Evolutionary conservation across 1,140 invertebrate genomes (phyloP), one percentile per base, ranked within the genome.

Genomic region (Zaprionus ghesquierei): DNA sequence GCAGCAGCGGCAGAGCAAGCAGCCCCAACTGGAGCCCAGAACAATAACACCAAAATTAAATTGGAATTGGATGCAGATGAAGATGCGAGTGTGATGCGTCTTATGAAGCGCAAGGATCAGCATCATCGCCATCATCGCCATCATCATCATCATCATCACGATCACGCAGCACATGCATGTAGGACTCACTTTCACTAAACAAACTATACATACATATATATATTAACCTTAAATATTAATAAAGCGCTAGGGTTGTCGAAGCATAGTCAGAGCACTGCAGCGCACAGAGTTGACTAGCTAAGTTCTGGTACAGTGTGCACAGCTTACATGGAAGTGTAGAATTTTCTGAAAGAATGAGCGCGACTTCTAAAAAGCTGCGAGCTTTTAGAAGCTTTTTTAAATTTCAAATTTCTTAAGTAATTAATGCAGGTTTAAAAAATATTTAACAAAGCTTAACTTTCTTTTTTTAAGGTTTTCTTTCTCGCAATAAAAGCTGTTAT

Each of bases 41-140:
- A 9, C 41, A 44, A 44, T 55, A 15, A 22, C 50, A 55, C n/a
- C 31, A 66, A 38, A 63, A 61, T 53, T 38, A 68, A 60, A 70
- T 58, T 58, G 53, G 73, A 76, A 25, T 18, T 64, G 50, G 44
- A 65, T 35, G 23, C 18, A 3, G 38, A 61, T n/a, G 59, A 53
- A 5, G 27, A 69, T 50, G 22, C 25, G 15, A 15, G 10, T 20
- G 53, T 35, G n/a, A 41, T 41, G 53, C 44, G 44, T 23, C 56
- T 51, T 5, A 33, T 66, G 8, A 31, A 60, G 27, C 44, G 29
- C 51, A 31, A 60, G 35, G 49, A 60, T 50, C 62, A 22, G 0
- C 59, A 69, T n/a, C 50, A 55, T 25, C 51, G 65, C 59, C 25
- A 41, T n/a, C 18, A 38, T n/a, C 62, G 15, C 1, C 59, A 69